These are phyloP conservation scores for Urophycis tenuis DNA, from an alignment of 2,797 vertebrate genomes.

Conservation along the genomic window DNA sequence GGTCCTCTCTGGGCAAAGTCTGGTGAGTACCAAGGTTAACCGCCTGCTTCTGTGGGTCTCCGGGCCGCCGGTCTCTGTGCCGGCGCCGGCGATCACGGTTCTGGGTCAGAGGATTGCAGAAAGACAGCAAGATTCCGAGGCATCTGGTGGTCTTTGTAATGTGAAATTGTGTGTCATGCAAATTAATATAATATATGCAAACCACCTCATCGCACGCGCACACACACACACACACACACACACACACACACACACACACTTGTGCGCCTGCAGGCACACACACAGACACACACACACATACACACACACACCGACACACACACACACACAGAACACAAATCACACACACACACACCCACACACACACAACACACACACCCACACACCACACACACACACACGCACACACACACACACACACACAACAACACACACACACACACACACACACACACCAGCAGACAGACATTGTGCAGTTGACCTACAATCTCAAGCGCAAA, in stretches of 20 bases:
- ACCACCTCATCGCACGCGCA: not conserved
- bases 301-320: not conserved
- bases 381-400: too few species aligned
- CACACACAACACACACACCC: not conserved
- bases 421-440: not conserved
- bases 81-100: not conserved
- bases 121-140: not conserved
- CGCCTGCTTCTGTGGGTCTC: not conserved
- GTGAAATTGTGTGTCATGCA: not conserved
- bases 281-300: not conserved
- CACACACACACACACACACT: not conserved
- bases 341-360: not conserved
- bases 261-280: too few species aligned
- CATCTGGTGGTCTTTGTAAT: not conserved
- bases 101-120: not conserved
- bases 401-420: not conserved
- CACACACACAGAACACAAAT: not conserved
- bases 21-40: conserved; percentile 74
- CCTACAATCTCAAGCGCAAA: not conserved
- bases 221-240: not conserved
- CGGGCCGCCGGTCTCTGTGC: not conserved
- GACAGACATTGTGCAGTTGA: not conserved
- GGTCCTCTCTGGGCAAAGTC: conserved; percentile 89
- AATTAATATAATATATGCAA: not conserved
- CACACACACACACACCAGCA: not conserved